A percentile compares a stretch with the other conserved stretches of the same genome.
Conservation (phyloP, 1,140 invertebrate species). For the Drosophila bocki region DNA sequence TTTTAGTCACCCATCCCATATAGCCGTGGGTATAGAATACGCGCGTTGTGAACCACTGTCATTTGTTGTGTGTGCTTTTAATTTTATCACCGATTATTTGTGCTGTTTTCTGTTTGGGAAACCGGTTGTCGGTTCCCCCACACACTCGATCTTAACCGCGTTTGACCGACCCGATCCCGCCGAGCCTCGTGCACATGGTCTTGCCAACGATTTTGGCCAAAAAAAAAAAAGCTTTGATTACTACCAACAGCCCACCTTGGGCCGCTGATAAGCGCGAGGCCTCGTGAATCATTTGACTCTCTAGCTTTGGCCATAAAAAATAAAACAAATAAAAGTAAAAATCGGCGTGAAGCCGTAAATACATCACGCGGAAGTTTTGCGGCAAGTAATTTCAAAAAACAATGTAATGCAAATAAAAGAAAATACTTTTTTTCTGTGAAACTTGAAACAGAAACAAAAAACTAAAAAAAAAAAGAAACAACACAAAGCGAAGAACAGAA, state of each 20-base stretch:
- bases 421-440: slow-evolving; percentile 39
- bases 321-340: background rate
- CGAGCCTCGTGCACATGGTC: slow-evolving; percentile 60
- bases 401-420: slow-evolving; percentile 52
- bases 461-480: slow-evolving; percentile 29
- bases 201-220: slow-evolving; percentile 29
- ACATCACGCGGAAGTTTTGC: slow-evolving; percentile 50
- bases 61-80: slow-evolving; percentile 59
- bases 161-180: slow-evolving; percentile 47
- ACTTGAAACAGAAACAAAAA: slow-evolving; percentile 44
- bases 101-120: slow-evolving; percentile 56
- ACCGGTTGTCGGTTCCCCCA: slow-evolving; percentile 57
- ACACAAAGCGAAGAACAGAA: slow-evolving; percentile 35
- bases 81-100: slow-evolving; percentile 57
- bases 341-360: slow-evolving; percentile 24
- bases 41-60: slow-evolving; percentile 66
- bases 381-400: slow-evolving; percentile 17
- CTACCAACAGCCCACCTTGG: background rate
- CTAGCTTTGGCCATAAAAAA: slow-evolving; percentile 1
- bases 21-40: slow-evolving; percentile 18
- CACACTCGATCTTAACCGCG: slow-evolving; percentile 50
- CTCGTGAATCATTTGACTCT: slow-evolving; percentile 32
- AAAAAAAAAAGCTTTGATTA: slow-evolving; percentile 22
- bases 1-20: slow-evolving; percentile 26
- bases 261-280: slow-evolving; percentile 45